Evolutionary conservation across 1,140 invertebrate genomes (phyloP).

Genomic region (Meteorus sp.): DNA sequence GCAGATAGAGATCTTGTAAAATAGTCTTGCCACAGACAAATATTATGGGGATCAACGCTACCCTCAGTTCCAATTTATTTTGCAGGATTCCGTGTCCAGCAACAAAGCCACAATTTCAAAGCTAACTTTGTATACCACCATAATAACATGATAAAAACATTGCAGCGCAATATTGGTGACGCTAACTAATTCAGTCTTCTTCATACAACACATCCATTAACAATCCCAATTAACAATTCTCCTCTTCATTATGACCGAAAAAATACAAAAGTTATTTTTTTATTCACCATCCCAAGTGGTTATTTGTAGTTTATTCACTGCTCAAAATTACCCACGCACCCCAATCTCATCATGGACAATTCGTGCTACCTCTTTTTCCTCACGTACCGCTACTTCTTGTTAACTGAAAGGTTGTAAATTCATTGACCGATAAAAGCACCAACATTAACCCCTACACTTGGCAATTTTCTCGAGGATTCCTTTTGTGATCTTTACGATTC

Average conservation of each 20-base stretch:
- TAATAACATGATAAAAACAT: not conserved
- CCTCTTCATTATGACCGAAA: too few relatives aligned
- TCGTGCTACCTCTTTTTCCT: not conserved
- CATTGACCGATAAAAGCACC: constrained; percentile 57
- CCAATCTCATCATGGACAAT: too few relatives aligned
- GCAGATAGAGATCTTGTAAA: too few relatives aligned
- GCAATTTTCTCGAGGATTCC: constrained; percentile 24
- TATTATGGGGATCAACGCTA: too few relatives aligned
- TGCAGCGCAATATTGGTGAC: too few relatives aligned
- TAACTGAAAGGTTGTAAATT: constrained; percentile 56
- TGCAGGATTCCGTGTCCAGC: too few relatives aligned
- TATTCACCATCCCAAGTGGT: not conserved
- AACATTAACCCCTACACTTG: constrained; percentile 34
- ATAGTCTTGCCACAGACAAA: too few relatives aligned
- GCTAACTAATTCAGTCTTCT: too few relatives aligned
- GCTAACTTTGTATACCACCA: not conserved
- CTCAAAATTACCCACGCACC: too few relatives aligned
- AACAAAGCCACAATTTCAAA: not conserved
- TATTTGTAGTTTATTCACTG: not conserved
- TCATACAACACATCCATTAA: too few relatives aligned
- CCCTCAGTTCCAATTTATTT: too few relatives aligned
- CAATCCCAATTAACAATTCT: too few relatives aligned
- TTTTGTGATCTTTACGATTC: not conserved
- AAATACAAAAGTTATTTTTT: constrained; percentile 22
- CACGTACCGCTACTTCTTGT: constrained; percentile 29